A percentile compares a stretch with the other conserved stretches of the same genome.
These are phyloP conservation scores for Drosophila buzzatii DNA, from an alignment of 2,888 invertebrate species.

Conservation along the genomic window DNA sequence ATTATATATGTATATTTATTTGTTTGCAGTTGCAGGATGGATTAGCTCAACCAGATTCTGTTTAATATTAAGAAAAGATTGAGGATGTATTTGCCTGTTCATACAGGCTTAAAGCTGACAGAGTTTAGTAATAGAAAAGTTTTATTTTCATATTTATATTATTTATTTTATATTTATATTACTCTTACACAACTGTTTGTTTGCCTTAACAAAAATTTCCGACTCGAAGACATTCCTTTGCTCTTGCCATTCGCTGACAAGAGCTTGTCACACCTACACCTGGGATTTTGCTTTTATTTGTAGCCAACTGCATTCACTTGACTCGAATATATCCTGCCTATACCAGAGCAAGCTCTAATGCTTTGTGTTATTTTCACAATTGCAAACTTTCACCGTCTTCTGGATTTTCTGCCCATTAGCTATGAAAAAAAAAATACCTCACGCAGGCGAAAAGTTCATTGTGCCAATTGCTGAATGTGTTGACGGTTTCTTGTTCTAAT, in stretches of 20 bases:
- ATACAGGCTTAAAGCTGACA: no score
- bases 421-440: conserved; percentile 27
- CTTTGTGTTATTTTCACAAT: conserved; percentile 3
- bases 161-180: no score
- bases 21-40: no score
- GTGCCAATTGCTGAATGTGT: conserved; percentile 68
- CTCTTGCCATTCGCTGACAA: not conserved
- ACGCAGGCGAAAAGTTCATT: conserved; percentile 68
- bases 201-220: not conserved
- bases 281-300: not conserved
- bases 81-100: no score
- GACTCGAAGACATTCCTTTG: not conserved
- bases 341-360: not conserved
- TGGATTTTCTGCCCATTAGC: conserved; percentile 42
- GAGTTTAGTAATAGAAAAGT: no score
- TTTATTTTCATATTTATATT: no score
- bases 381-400: conserved; percentile 43
- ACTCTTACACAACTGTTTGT: no score
- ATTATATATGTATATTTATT: no score
- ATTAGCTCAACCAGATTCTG: no score
- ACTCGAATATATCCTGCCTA: not conserved
- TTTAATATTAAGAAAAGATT: no score
- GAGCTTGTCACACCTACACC: not conserved
- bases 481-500: conserved; percentile 42
- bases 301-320: not conserved